Evolutionary conservation across 1,140 invertebrate genomes (phyloP), one percentile per base, ranked within the genome.

Genomic region (Eumeta japonica): DNA sequence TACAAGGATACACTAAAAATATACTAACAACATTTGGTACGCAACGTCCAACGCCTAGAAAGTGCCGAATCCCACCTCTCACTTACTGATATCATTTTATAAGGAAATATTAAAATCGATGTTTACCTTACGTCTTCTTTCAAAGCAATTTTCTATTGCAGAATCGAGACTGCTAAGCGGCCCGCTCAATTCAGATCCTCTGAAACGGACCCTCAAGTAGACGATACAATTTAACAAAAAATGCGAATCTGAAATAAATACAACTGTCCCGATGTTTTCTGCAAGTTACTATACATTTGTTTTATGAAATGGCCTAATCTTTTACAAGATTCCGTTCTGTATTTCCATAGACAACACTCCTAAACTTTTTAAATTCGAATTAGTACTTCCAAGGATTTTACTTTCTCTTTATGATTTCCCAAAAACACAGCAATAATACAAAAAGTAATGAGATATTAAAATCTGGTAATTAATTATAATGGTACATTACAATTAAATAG

Each of bases 241-340:
- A 71, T 72, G 68, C 65, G 65, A 75, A 71, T 67, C 68, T 75
- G 65, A 73, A 72, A 73, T 73, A 73, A 72, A 72, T 74, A 72
- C 59, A 73, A 76, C 67, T 71, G 70, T 67, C 67, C 67, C 58
- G 67, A 74, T 75, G 68, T 74, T 76, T 76, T 72, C 70, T 76
- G 71, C 68, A 66, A 75, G 70, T 72, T 71, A 76, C 71, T 74
- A 75, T 73, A 76, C 71, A 76, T 75, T 75, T 76, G 73, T 75
- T 74, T 74, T 73, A 75, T 75, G 71, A 74, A 73, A 75, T 75
- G 73, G 71, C 73, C 71, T 74, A 75, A 68, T 76, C 71, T 76
- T 65, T 74, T 76, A 71, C 68, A 75, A 76, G 73, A 76, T 76
- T 75, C 70, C 64, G 68, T 73, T 76, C 73, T 74, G 68, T 72